Percentiles rank a stretch among this genome's conserved stretches.
These are phyloP conservation scores for Bembecia ichneumoniformis DNA, from an alignment of 2,888 invertebrate species.

Conservation along the genomic window DNA sequence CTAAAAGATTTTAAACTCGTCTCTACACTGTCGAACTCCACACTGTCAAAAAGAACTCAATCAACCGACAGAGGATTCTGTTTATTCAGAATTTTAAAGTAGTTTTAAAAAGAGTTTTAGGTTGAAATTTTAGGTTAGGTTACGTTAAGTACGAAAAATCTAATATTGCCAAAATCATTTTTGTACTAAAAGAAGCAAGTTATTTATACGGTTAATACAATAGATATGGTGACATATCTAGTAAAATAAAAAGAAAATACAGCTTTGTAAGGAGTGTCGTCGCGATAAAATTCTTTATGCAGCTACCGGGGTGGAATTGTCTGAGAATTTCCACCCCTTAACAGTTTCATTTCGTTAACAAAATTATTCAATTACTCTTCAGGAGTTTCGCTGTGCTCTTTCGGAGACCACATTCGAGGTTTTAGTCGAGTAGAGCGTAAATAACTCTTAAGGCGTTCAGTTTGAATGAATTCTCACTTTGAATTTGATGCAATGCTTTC, in stretches of 20 bases:
- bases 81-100: no score
- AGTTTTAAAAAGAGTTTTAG: no score
- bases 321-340: slow-evolving; percentile 33
- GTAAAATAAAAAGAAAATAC: background rate
- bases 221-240: background rate
- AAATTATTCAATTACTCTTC: slow-evolving; percentile 60
- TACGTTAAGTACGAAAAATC: no score
- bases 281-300: slow-evolving; percentile 56
- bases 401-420: background rate
- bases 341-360: slow-evolving; percentile 62
- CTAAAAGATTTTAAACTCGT: no score
- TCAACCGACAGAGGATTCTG: no score
- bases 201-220: no score
- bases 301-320: slow-evolving; percentile 44
- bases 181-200: no score
- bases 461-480: background rate
- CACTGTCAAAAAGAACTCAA: no score
- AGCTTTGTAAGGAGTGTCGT: slow-evolving; percentile 20
- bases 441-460: background rate
- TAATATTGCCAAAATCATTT: no score
- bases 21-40: no score
- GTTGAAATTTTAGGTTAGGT: no score
- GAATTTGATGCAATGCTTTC: background rate
- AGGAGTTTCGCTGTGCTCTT: slow-evolving; percentile 16
- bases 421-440: background rate